Conservation (phyloP, 2,113 vertebrate species). For the Neogobius melanostomus region DNA sequence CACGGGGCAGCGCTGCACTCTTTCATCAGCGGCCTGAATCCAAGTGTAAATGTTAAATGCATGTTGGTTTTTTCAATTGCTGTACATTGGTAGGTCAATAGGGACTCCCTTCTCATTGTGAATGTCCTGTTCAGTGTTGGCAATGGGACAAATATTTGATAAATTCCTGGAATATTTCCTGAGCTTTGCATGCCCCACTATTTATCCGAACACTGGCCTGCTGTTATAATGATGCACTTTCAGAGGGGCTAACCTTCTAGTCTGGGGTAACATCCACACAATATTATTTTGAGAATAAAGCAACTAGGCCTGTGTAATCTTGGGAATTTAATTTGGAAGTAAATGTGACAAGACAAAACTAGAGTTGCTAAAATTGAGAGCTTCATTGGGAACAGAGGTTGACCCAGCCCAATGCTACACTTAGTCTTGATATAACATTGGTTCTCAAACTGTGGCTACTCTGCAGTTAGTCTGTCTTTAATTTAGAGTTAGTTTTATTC, state of each 20-base stretch:
- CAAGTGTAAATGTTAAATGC: constrained; percentile 41
- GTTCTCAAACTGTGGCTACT: too few species aligned
- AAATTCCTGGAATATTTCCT: constrained; percentile 70
- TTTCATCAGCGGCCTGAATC: constrained; percentile 26
- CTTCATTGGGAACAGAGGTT: too few species aligned
- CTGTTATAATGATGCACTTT: constrained; percentile 13
- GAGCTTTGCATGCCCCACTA: constrained; percentile 48
- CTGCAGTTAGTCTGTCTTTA: too few species aligned
- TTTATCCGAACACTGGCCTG: constrained; percentile 38
- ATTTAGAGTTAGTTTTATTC: too few species aligned
- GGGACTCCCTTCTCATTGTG: constrained; percentile 43
- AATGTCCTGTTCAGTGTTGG: constrained; percentile 61
- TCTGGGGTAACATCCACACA: not conserved
- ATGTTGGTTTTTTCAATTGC: constrained; percentile 6
- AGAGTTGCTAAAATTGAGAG: too few species aligned
- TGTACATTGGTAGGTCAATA: constrained; percentile 30
- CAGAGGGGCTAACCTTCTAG: not conserved
- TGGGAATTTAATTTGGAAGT: too few species aligned
- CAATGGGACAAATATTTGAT: constrained; percentile 76
- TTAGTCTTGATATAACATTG: too few species aligned
- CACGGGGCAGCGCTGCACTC: constrained; percentile 10
- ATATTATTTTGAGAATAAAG: too few species aligned
- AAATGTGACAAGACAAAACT: too few species aligned
- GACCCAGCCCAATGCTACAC: too few species aligned
- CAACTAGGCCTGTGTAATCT: too few species aligned